Percentiles rank a stretch among this genome's conserved stretches.
phyloP scores from a whole-genome alignment of 2,888 invertebrate genomes.

The Drosophila tripunctata region DNA sequence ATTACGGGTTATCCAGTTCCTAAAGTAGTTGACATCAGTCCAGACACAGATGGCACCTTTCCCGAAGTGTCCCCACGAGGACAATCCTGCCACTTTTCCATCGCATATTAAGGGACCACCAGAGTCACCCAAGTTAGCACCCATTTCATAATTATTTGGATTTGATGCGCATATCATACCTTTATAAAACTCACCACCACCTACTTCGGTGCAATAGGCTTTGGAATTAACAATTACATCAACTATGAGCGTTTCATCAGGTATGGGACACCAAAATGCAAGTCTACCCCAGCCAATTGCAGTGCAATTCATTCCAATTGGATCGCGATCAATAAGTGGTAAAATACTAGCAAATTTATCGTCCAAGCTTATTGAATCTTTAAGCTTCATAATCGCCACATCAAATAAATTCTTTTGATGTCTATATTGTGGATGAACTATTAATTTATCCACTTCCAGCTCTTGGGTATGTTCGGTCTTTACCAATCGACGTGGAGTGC shows the following conservation, averaged over 20 bases:
- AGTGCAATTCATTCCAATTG: neutral
- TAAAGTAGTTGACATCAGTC: too few species aligned
- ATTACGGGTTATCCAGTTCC: too few species aligned
- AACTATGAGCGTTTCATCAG: neutral
- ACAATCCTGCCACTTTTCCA: too few species aligned
- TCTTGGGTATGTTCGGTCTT: slow-evolving; percentile 20
- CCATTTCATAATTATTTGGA: too few species aligned
- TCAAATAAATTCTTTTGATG: neutral
- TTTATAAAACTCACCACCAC: too few species aligned
- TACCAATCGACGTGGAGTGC: slow-evolving; percentile 47
- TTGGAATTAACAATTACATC: neutral
- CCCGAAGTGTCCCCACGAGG: too few species aligned
- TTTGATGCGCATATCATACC: too few species aligned
- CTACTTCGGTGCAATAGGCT: too few species aligned
- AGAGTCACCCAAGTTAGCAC: too few species aligned
- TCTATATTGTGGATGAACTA: slow-evolving; percentile 36
- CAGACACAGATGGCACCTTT: too few species aligned
- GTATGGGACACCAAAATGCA: rapidly evolving
- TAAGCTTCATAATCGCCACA: slow-evolving; percentile 35
- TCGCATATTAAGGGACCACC: too few species aligned
- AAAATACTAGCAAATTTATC: neutral
- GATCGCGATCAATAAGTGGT: neutral
- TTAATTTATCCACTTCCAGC: neutral
- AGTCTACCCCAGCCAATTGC: neutral
- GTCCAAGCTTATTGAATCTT: neutral